phyloP scores from a whole-genome alignment of 2,888 invertebrate genomes.

The Cheilosia pagana region DNA sequence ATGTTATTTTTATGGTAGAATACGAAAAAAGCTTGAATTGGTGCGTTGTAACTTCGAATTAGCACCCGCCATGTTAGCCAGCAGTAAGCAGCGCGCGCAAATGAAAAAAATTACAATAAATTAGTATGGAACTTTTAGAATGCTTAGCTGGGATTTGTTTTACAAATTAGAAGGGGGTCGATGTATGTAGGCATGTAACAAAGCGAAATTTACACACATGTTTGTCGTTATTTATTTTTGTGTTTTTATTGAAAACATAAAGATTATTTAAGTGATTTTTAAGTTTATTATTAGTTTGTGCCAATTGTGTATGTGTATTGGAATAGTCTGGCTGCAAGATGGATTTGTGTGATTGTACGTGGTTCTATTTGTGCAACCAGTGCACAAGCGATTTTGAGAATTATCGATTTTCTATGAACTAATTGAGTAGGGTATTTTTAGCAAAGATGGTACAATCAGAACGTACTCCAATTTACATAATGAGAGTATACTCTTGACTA shows the following conservation, averaged over 20 bases:
- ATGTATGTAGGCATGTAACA: neutral
- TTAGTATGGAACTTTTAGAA: slow-evolving; percentile 36
- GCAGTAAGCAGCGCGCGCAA: slow-evolving; percentile 36
- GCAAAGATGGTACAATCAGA: too few relatives aligned
- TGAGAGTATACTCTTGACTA: too few relatives aligned
- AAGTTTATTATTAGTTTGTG: slow-evolving; percentile 20
- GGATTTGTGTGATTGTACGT: neutral
- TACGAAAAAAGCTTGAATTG: slow-evolving; percentile 6
- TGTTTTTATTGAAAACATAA: slow-evolving; percentile 16
- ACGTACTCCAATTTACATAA: too few relatives aligned
- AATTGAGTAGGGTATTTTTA: too few relatives aligned
- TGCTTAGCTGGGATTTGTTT: slow-evolving; percentile 30
- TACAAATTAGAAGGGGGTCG: slow-evolving; percentile 42
- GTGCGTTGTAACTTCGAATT: neutral
- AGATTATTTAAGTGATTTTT: slow-evolving; percentile 10
- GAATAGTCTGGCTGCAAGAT: neutral
- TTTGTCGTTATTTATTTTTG: slow-evolving; percentile 15
- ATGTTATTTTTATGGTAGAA: neutral
- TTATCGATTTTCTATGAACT: neutral
- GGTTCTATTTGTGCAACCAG: neutral
- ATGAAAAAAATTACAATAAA: slow-evolving; percentile 46
- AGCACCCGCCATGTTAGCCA: slow-evolving; percentile 21
- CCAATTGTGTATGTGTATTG: neutral
- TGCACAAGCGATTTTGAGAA: neutral
- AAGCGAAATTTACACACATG: slow-evolving; percentile 24